These are phyloP conservation scores for Calliphora vomitoria DNA, from an alignment of 2,888 invertebrate species.

Conservation along the genomic window DNA sequence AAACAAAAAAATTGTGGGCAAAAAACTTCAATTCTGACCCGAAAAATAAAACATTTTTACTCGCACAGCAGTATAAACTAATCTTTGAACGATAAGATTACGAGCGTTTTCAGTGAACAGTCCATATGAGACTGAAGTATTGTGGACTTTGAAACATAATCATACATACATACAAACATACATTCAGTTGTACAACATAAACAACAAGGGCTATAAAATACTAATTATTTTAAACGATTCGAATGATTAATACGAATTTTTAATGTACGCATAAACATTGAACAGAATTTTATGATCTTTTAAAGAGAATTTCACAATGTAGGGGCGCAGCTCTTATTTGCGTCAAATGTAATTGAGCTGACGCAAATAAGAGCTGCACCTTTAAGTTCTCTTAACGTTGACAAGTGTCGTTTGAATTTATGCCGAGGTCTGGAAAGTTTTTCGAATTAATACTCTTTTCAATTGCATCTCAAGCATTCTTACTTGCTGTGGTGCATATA, in stretches of 20 bases:
- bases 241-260: constrained; percentile 19
- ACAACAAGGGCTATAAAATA: constrained; percentile 23
- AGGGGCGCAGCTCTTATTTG: constrained; percentile 1
- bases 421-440: neutral
- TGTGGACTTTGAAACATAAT: constrained; percentile 50
- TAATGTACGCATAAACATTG: neutral
- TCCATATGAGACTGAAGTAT: neutral
- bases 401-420: neutral
- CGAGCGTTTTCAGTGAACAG: neutral
- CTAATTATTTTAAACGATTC: constrained; percentile 13
- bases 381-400: neutral
- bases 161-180: neutral
- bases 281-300: constrained; percentile 4
- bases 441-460: too few relatives aligned
- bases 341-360: neutral
- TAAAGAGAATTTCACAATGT: constrained; percentile 2
- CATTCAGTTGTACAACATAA: constrained; percentile 2
- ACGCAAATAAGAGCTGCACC: neutral
- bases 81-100: constrained; percentile 49
- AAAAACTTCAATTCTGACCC: constrained; percentile 20
- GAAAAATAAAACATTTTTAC: neutral
- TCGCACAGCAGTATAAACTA: neutral
- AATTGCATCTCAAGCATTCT: too few relatives aligned
- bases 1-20: neutral
- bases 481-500: too few relatives aligned